A percentile compares a stretch with the other conserved stretches of the same genome.
phyloP scores from a whole-genome alignment of 2,797 vertebrate species.

The Danio choprae region DNA sequence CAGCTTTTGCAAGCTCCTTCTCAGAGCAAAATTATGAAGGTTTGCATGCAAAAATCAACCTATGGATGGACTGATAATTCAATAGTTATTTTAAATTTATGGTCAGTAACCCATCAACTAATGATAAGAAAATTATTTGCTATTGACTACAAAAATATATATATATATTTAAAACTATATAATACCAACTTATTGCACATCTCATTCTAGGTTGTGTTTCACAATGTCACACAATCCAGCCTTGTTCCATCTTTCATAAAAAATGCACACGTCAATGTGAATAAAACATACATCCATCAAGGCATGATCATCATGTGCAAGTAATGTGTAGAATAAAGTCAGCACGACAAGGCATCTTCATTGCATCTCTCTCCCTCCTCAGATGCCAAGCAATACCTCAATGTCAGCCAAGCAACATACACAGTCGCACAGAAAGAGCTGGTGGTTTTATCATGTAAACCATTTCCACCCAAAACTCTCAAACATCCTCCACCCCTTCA shows the following conservation, averaged over 20 bases:
- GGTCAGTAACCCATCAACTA: neutral
- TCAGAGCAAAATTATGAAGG: neutral
- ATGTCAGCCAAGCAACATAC: constrained; percentile 60
- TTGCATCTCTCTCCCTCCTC: neutral
- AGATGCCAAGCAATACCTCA: constrained; percentile 15
- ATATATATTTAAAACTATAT: no score
- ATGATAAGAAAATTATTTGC: neutral
- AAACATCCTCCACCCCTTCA: constrained; percentile 15
- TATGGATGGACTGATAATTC: neutral
- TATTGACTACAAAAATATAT: no score
- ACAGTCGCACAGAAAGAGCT: constrained; percentile 48
- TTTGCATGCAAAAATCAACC: neutral
- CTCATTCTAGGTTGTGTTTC: no score
- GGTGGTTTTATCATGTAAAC: constrained; percentile 39
- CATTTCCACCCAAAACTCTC: constrained; percentile 11
- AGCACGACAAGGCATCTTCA: constrained; percentile 11
- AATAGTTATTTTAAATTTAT: neutral
- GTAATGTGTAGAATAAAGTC: neutral
- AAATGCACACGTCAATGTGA: neutral
- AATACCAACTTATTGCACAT: no score
- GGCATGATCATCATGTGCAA: neutral
- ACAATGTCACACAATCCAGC: neutral
- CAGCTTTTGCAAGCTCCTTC: neutral
- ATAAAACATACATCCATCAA: neutral
- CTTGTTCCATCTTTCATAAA: neutral